Evolutionary conservation across 2,888 invertebrate species (phyloP), one percentile per base, ranked within the genome.

Genomic region (Cryptus viduatorius): DNA sequence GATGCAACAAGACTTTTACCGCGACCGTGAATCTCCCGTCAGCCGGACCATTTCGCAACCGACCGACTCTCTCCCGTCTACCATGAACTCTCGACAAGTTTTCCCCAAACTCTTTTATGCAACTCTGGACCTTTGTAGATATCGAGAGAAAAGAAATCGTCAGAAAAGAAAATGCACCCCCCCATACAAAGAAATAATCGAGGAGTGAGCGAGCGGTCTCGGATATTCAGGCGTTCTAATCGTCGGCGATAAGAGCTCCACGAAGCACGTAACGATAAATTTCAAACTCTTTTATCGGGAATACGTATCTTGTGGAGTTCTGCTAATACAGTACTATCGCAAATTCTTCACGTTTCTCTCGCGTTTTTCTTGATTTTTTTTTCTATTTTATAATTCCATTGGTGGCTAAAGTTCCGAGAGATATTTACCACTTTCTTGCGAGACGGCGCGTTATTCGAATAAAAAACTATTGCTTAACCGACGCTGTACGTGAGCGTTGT

Each of bases 1-100:
- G 86, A 88, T 88, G 87, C 88, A 88, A 87, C 89, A 85, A 89
- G 89, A 91, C 89, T 92, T 92, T 91, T 89, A 91, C 89, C 89
- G 82, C 89, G 78, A 78, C 50, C 78, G 61, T 69, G 69, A 78
- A 56, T 68, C 24, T 37, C 37, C 8, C 37, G 5, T 7, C 37
- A 24, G 24, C 24, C 24, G 24, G 24, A 3, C 1, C 24, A 24
- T 24, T 24, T 24, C 24, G 24, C 24, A 24, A 24, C 24, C 48
- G 71, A 65, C 1, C 24, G 19, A 31, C 37, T 73, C 59, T 42
- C 61, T 24, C n/a, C n/a, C 24, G 24, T 24, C 24, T 37, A 29
- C 44, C 77, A 10, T 50, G 50, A 73, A 50, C 42, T 46, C 46
- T 53, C 31, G 46, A 73, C 67, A 78, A 69, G 24, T 69, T 69